Evolutionary conservation across 2,888 invertebrate genomes (phyloP).

Genomic region (Coecobrya sp.): DNA sequence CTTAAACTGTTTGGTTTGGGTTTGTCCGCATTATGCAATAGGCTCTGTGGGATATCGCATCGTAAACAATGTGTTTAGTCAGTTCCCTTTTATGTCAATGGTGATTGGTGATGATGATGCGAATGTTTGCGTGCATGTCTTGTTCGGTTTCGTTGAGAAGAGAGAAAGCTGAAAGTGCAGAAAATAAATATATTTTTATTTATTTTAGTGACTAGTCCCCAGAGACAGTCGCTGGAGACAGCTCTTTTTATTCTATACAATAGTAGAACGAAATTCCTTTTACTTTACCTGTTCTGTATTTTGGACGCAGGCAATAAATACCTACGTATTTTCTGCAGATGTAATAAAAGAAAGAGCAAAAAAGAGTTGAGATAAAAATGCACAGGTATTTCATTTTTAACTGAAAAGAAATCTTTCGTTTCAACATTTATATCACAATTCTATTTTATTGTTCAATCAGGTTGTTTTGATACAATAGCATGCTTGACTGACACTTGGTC

Average conservation of each 20-base stretch:
- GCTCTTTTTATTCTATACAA: constrained; percentile 42
- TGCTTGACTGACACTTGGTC: no score
- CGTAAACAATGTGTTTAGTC: constrained; percentile 52
- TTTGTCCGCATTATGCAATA: not conserved
- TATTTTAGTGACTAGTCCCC: constrained; percentile 8
- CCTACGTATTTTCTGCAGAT: no score
- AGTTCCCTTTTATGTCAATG: constrained; percentile 34
- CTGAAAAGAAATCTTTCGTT: no score
- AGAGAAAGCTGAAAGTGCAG: constrained; percentile 44
- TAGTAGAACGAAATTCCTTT: no score
- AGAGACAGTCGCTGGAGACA: not conserved
- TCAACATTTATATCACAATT: no score
- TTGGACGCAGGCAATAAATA: not conserved
- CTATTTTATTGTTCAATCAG: no score
- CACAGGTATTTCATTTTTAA: no score
- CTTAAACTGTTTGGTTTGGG: not conserved
- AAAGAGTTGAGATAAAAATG: no score
- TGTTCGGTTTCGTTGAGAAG: not conserved
- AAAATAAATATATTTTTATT: not conserved
- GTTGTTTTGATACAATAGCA: no score
- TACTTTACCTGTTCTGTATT: not conserved
- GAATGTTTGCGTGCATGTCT: not conserved
- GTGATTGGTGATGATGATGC: constrained; percentile 16
- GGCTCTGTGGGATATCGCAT: constrained; percentile 62
- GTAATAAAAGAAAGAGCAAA: no score